Percentiles rank a stretch among this genome's conserved stretches.
phyloP scores from a whole-genome alignment of 2,888 invertebrate species.

The Criorhina ranunculi region DNA sequence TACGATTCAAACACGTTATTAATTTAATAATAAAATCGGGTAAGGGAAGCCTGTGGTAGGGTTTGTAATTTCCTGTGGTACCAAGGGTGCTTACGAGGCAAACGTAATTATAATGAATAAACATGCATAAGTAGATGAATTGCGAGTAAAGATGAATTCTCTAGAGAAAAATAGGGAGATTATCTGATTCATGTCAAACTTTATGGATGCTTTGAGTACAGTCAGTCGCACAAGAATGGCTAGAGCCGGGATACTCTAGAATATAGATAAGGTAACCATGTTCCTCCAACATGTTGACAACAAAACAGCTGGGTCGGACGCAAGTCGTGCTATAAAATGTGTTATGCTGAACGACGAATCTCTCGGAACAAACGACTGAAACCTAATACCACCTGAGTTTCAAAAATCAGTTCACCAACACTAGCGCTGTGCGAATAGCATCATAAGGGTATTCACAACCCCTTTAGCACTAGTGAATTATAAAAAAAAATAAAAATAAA shows the following conservation, averaged over 20 bases:
- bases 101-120: constrained; percentile 15
- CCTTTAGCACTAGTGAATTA: no score
- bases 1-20: constrained; percentile 52
- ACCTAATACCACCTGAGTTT: no score
- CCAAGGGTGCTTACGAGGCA: neutral
- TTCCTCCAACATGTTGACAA: no score
- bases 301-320: no score
- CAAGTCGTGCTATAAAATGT: no score
- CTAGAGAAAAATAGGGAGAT: neutral
- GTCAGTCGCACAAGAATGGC: neutral
- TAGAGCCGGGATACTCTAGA: neutral
- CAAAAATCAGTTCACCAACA: no score
- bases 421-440: no score
- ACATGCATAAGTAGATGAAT: neutral
- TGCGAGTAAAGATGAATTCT: neutral
- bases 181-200: neutral
- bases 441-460: no score
- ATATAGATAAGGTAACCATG: no score
- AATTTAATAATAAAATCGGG: constrained; percentile 55
- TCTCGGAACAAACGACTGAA: no score
- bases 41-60: constrained; percentile 11
- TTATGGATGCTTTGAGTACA: neutral
- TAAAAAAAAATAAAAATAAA: no score
- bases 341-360: no score
- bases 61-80: constrained; percentile 39